Percentiles rank a stretch among this genome's conserved stretches.
These are phyloP conservation scores for Pocota personata DNA, from an alignment of 2,888 invertebrate species.

Conservation along the genomic window DNA sequence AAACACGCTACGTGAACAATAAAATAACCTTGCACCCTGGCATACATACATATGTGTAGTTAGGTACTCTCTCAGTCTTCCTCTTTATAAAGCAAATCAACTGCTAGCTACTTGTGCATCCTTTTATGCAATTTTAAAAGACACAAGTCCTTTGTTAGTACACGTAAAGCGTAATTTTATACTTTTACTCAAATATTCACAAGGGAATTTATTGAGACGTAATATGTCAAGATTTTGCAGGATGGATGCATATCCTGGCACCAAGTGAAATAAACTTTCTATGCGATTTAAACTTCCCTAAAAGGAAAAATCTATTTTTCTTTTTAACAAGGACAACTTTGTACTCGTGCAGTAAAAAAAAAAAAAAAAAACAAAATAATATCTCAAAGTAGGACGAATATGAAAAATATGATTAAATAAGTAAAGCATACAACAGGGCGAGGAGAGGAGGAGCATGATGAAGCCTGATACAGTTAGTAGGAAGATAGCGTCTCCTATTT, in stretches of 20 bases:
- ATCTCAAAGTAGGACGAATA: neutral
- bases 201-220: conserved; percentile 36
- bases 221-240: neutral
- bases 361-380: neutral
- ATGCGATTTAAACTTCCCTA: neutral
- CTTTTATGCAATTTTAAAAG: conserved; percentile 25
- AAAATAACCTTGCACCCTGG: neutral
- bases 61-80: neutral
- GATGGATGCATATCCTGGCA: conserved; percentile 21
- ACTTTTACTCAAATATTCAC: conserved; percentile 35
- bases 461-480: neutral
- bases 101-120: neutral
- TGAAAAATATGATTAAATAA: conserved; percentile 55
- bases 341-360: neutral
- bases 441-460: neutral
- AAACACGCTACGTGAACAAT: conserved; percentile 1
- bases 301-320: conserved; percentile 1
- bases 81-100: neutral
- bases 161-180: conserved; percentile 46
- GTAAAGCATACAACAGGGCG: neutral
- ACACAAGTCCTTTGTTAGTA: conserved; percentile 25
- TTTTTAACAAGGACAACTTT: conserved; percentile 24
- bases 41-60: neutral
- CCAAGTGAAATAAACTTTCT: conserved; percentile 12
- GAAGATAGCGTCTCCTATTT: conserved; percentile 12